phyloP scores from a whole-genome alignment of 2,113 vertebrate species.

The Zingel zingel region DNA sequence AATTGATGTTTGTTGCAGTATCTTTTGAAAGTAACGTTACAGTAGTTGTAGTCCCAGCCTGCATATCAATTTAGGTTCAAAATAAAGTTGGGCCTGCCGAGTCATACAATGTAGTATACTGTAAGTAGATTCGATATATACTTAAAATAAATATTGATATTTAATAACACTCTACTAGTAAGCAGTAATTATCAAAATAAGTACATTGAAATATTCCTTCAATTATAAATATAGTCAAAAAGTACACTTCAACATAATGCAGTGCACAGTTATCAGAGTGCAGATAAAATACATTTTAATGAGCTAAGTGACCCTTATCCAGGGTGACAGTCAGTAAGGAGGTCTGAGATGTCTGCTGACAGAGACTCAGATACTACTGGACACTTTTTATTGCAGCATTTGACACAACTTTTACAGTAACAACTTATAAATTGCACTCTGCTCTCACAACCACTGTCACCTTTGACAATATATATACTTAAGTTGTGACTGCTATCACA shows the following conservation, averaged over 20 bases:
- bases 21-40: not conserved
- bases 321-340: not conserved
- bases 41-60: not conserved
- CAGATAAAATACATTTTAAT: not conserved
- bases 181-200: too few relatives aligned
- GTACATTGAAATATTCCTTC: too few relatives aligned
- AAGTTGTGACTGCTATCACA: not conserved
- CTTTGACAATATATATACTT: not conserved
- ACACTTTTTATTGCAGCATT: not conserved
- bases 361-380: not conserved
- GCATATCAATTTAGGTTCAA: too few relatives aligned
- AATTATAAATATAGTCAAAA: too few relatives aligned
- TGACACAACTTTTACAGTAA: not conserved
- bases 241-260: not conserved
- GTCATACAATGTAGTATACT: too few relatives aligned
- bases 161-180: too few relatives aligned
- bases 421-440: fast-evolving
- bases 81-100: too few relatives aligned
- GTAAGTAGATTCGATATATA: too few relatives aligned
- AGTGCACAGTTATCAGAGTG: not conserved
- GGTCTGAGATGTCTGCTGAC: not conserved
- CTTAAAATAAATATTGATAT: too few relatives aligned
- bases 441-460: not conserved
- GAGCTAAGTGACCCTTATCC: not conserved
- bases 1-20: not conserved